These are phyloP conservation scores for Osmerus eperlanus DNA, from an alignment of 2,113 vertebrate species.

Conservation along the genomic window DNA sequence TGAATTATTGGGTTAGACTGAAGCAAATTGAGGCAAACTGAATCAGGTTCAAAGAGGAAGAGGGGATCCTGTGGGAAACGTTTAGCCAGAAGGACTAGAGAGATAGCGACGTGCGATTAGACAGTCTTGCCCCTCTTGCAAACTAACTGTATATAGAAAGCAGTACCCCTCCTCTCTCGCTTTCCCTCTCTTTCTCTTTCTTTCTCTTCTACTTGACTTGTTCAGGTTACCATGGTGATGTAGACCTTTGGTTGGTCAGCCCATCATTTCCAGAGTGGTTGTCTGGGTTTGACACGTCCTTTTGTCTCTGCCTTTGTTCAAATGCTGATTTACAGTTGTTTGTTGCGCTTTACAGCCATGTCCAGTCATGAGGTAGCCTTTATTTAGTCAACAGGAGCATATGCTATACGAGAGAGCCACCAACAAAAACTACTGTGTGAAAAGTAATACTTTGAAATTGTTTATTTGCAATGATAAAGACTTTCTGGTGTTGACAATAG, in stretches of 20 bases:
- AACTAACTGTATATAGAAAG: not conserved
- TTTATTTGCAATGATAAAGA: no score
- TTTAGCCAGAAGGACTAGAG: not conserved
- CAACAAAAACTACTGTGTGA: no score
- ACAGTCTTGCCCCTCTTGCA: not conserved
- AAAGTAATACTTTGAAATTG: no score
- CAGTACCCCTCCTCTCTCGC: slow-evolving; percentile 15
- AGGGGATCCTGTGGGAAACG: slow-evolving; percentile 51
- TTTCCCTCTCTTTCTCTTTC: slow-evolving; percentile 28
- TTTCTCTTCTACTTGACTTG: slow-evolving; percentile 42
- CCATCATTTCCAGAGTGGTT: slow-evolving; percentile 66
- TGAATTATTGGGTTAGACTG: slow-evolving; percentile 40
- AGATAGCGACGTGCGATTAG: no score
- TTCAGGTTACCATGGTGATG: slow-evolving; percentile 63
- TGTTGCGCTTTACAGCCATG: slow-evolving; percentile 44
- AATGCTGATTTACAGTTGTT: slow-evolving; percentile 65
- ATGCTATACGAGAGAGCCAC: no score
- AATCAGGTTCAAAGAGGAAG: slow-evolving; percentile 37
- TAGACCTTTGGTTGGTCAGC: slow-evolving; percentile 52
- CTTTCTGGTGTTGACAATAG: no score
- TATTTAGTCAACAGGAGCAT: no score
- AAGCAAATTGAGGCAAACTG: slow-evolving; percentile 42
- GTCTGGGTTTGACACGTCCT: slow-evolving; percentile 68
- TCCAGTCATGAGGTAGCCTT: no score
- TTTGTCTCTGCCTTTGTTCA: slow-evolving; percentile 61